phyloP scores from a whole-genome alignment of 2,797 vertebrate genomes.

The Sciaenops ocellatus region DNA sequence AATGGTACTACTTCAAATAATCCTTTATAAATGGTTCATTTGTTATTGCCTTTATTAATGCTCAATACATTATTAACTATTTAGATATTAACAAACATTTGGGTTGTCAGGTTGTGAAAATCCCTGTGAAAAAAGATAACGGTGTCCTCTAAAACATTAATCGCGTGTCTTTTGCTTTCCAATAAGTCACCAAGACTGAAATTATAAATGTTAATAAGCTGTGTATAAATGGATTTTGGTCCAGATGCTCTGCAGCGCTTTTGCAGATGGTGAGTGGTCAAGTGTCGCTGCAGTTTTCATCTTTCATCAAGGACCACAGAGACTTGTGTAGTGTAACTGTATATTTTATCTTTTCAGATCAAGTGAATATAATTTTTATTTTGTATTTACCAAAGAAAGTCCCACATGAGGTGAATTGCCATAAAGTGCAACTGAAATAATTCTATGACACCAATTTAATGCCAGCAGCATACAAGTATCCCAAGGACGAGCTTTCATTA shows the following conservation, averaged over 20 bases:
- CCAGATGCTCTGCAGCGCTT: not conserved
- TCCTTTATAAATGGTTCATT: not conserved
- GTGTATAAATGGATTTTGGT: not conserved
- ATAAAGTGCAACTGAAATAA: conserved; percentile 23
- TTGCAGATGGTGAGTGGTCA: not conserved
- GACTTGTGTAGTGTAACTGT: too few relatives aligned
- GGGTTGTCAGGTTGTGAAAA: not conserved
- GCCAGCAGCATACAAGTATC: conserved; percentile 22
- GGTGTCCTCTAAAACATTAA: not conserved
- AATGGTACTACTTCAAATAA: not conserved
- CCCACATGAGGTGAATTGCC: conserved; percentile 8
- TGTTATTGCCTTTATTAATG: not conserved
- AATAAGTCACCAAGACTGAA: not conserved
- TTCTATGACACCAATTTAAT: conserved; percentile 22
- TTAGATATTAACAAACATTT: not conserved
- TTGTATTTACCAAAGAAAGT: not conserved
- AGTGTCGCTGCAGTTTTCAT: not conserved
- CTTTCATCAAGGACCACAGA: not conserved
- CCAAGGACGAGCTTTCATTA: conserved; percentile 27
- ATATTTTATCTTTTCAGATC: not conserved
- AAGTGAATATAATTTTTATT: not conserved
- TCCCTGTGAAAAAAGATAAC: not conserved
- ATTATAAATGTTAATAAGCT: not conserved
- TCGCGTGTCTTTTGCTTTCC: not conserved
- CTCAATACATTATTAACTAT: not conserved